phyloP scores from a whole-genome alignment of 2,797 vertebrate genomes.

The Sciurus vulgaris region DNA sequence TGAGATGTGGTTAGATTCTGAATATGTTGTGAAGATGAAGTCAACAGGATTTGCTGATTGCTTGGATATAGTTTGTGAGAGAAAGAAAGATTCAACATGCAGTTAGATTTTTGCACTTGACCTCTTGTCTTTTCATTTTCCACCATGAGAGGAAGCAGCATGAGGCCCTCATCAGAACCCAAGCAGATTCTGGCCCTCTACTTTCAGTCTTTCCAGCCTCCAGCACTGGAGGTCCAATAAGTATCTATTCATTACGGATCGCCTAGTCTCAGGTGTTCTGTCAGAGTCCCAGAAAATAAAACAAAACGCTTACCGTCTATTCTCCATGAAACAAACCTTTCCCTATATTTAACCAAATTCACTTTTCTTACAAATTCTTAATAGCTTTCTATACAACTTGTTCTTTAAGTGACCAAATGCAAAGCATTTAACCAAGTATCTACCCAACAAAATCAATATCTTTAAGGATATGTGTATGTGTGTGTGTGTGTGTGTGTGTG shows the following conservation, averaged over 20 bases:
- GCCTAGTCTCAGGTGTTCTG: neutral
- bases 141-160: neutral
- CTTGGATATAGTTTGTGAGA: neutral
- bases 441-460: neutral
- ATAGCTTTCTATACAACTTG: neutral
- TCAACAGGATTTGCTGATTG: neutral
- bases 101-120: neutral
- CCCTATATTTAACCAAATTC: neutral
- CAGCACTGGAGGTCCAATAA: neutral
- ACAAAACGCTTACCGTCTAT: neutral
- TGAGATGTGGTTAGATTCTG: neutral
- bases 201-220: neutral
- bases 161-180: neutral
- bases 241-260: neutral
- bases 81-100: neutral
- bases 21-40: neutral
- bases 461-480: neutral
- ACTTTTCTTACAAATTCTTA: neutral
- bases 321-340: slow-evolving; percentile 7
- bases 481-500: neutral
- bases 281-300: neutral
- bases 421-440: slow-evolving; percentile 13
- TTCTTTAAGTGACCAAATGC: neutral
- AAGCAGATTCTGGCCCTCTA: neutral
- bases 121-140: neutral